Percentiles rank a stretch among this genome's conserved stretches.
These are phyloP conservation scores for Emydura subglobosa DNA, from an alignment of 2,113 vertebrate species.

Conservation along the genomic window DNA sequence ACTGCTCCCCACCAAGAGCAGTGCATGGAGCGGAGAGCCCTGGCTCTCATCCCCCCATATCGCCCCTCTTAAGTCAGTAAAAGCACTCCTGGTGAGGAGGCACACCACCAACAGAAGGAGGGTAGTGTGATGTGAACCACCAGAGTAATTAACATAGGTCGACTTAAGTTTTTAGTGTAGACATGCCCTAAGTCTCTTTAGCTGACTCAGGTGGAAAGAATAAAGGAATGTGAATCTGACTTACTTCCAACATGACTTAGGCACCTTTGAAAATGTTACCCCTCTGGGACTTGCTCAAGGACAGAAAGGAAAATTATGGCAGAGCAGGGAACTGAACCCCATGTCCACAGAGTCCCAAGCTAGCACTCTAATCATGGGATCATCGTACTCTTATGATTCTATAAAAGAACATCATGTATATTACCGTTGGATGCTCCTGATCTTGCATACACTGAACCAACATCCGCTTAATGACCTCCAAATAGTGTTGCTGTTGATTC, in stretches of 20 bases:
- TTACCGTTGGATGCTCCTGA: slow-evolving; percentile 93
- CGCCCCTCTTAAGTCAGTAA: no score
- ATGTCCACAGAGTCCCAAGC: slow-evolving; percentile 10
- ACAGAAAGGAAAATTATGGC: slow-evolving; percentile 41
- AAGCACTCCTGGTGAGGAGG: no score
- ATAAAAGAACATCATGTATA: neutral
- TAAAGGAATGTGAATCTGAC: neutral
- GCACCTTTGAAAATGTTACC: slow-evolving; percentile 50
- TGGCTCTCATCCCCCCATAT: no score
- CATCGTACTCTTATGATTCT: neutral
- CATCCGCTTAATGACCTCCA: slow-evolving; percentile 99
- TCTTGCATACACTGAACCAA: slow-evolving; percentile 99
- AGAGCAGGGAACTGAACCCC: slow-evolving; percentile 39
- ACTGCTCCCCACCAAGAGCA: no score
- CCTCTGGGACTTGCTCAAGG: slow-evolving; percentile 46
- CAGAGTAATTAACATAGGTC: no score
- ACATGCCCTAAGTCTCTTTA: neutral
- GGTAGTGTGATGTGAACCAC: no score
- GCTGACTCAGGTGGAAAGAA: neutral
- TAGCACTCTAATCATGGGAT: neutral
- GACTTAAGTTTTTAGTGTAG: neutral
- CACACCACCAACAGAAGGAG: no score
- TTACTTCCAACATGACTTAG: slow-evolving; percentile 38
- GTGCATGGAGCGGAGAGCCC: no score
- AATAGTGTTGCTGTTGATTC: slow-evolving; percentile 98